phyloP scores from a whole-genome alignment of 2,888 invertebrate species.

The Dilophus febrilis region DNA sequence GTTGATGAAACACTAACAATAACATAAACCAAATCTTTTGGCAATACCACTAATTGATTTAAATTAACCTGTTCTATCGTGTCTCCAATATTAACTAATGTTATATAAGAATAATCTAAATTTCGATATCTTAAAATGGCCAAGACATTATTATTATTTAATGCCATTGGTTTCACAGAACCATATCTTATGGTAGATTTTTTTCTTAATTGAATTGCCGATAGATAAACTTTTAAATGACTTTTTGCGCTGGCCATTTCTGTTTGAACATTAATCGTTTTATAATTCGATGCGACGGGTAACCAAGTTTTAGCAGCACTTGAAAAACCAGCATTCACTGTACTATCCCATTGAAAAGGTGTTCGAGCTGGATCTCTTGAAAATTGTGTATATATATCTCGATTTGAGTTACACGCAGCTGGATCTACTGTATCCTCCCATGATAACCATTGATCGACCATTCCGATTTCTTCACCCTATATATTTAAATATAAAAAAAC shows the following conservation, averaged over 20 bases:
- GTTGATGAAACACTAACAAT: constrained; percentile 17
- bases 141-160: constrained; percentile 24
- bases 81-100: constrained; percentile 31
- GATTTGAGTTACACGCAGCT: constrained; percentile 44
- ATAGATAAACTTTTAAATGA: constrained; percentile 41
- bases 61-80: constrained; percentile 26
- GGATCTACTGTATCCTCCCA: constrained; percentile 48
- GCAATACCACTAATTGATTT: constrained; percentile 15
- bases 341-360: constrained; percentile 35
- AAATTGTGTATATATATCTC: constrained; percentile 34
- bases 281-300: constrained; percentile 36
- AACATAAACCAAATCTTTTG: constrained; percentile 17
- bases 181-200: constrained; percentile 25
- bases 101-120: constrained; percentile 24
- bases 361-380: constrained; percentile 42
- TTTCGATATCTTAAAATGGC: constrained; percentile 26
- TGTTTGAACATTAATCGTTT: constrained; percentile 36
- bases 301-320: constrained; percentile 21
- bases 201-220: constrained; percentile 31
- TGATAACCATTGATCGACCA: constrained; percentile 45
- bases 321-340: constrained; percentile 29
- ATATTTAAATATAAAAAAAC: constrained; percentile 28
- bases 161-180: constrained; percentile 23
- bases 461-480: constrained; percentile 71
- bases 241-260: constrained; percentile 31